These are phyloP conservation scores for Zoanthus sociatus DNA, from an alignment of 92 coral and sea anemone genomes.

Conservation along the genomic window DNA sequence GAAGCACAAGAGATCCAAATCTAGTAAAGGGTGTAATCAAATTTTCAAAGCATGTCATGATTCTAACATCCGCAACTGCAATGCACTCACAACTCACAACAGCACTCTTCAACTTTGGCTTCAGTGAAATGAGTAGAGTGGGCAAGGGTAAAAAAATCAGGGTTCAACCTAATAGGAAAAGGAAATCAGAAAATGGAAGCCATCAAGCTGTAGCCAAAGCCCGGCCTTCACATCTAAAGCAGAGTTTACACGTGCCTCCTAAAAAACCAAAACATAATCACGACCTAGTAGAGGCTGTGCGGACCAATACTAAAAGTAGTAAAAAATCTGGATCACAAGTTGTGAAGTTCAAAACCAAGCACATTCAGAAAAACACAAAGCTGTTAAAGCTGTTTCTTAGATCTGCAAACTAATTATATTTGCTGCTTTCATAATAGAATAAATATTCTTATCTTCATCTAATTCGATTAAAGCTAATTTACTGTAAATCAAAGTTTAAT, in stretches of 20 bases:
- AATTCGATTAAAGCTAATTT: too few relatives aligned
- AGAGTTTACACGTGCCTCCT: conserved; percentile 49
- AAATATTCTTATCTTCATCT: too few relatives aligned
- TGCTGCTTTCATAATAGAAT: too few relatives aligned
- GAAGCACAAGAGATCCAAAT: conserved; percentile 58
- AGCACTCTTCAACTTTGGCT: conserved; percentile 68
- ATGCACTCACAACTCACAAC: conserved; percentile 64
- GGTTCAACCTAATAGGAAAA: conserved; percentile 68
- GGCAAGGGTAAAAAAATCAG: conserved; percentile 50
- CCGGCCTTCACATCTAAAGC: conserved; percentile 53
- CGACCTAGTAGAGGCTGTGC: conserved; percentile 49
- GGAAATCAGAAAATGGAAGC: conserved; percentile 65
- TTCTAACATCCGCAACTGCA: conserved; percentile 34
- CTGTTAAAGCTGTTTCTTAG: conserved; percentile 6
- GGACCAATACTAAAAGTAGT: conserved; percentile 51
- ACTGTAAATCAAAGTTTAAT: conserved; percentile 15
- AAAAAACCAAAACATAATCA: conserved; percentile 62
- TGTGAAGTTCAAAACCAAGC: conserved; percentile 66
- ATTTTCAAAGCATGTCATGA: conserved; percentile 61
- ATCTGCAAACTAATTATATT: conserved; percentile 7
- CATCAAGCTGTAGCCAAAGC: conserved; percentile 65
- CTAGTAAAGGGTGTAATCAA: conserved; percentile 61
- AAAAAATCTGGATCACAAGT: conserved; percentile 66
- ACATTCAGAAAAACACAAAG: conserved; percentile 50
- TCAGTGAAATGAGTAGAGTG: conserved; percentile 42